Evolutionary conservation across 2,113 vertebrate species (phyloP), one percentile per base, ranked within the genome.

Genomic region (Mus spicilegus): DNA sequence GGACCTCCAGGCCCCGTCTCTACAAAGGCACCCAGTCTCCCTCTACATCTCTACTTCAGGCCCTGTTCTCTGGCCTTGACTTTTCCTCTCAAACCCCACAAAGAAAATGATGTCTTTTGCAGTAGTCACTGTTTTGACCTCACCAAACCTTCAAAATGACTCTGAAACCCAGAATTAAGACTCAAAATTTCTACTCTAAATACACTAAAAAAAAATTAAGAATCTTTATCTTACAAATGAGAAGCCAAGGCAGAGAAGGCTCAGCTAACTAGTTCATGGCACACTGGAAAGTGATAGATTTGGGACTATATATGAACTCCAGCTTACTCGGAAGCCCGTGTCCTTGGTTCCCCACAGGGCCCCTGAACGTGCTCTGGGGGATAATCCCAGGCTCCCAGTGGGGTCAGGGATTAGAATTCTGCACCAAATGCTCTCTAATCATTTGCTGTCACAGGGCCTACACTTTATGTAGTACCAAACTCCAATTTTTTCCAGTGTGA

Each of bases 401-500:
- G 93, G 96, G 28, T 20, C 39, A 85, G 46, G 95, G 85, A 93
- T 98, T 95, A 95, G 88, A 96, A 95, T 95, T 93, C 30, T 81
- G 91, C 75, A 92, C 94, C 88, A 94, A 96, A 76, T 82, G 70
- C 67, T 93, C 97, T 92, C 87, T 85, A 93, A 93, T 96, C 93
- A 97, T 97, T 95, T 90, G 70, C 78, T 88, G 77, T 97, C 78
- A 84, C 46, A 86, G 46, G 78, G 75, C 93, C 75, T 96, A 91
- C 94, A 84, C 82, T 97, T 94, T 93, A 61, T 90, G 85, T 89
- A 96, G 88, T 42, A 95, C 88, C 81, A 92, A 93, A 90, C n/a
- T 95, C 95, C 73, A 82, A n/a, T 88, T 92, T 96, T 86, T 95
- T 97, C 81, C 67, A 95, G 77, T 93, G 89, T 95, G 95, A 97